A percentile compares a stretch with the other conserved stretches of the same genome.
These are phyloP conservation scores for Sander vitreus DNA, from an alignment of 2,113 vertebrate genomes.

Conservation along the genomic window DNA sequence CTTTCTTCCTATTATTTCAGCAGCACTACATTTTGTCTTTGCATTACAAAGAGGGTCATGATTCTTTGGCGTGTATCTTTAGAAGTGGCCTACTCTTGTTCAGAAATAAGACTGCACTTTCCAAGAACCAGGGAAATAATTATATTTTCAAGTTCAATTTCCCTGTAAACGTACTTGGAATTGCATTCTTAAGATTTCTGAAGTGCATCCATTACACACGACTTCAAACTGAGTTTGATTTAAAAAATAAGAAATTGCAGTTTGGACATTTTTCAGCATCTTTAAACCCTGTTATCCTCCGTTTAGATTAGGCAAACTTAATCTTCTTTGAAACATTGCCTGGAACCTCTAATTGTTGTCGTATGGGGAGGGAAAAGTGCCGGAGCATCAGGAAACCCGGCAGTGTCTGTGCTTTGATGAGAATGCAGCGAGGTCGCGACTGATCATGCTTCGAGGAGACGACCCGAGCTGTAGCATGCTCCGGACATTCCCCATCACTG, in stretches of 20 bases:
- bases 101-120: not conserved
- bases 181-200: conserved; percentile 6
- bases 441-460: conserved; percentile 45
- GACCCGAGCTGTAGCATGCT: conserved; percentile 41
- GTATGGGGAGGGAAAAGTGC: conserved; percentile 61
- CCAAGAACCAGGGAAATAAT: not conserved
- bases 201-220: conserved; percentile 11
- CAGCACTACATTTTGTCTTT: not conserved
- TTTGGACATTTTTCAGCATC: conserved; percentile 45
- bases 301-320: conserved; percentile 83
- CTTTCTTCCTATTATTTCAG: not conserved
- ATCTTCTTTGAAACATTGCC: conserved; percentile 71
- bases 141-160: conserved; percentile 10
- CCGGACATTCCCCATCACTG: conserved; percentile 63
- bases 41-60: not conserved
- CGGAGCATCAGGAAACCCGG: conserved; percentile 50
- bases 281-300: conserved; percentile 77
- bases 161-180: not conserved
- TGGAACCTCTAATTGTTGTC: conserved; percentile 76
- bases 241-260: conserved; percentile 30
- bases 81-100: not conserved
- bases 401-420: conserved; percentile 62
- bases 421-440: conserved; percentile 23
- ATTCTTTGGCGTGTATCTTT: not conserved
- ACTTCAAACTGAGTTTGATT: conserved; percentile 36